Conservation (phyloP, 2,797 vertebrate genomes). For the Lithobates sylvaticus region DNA sequence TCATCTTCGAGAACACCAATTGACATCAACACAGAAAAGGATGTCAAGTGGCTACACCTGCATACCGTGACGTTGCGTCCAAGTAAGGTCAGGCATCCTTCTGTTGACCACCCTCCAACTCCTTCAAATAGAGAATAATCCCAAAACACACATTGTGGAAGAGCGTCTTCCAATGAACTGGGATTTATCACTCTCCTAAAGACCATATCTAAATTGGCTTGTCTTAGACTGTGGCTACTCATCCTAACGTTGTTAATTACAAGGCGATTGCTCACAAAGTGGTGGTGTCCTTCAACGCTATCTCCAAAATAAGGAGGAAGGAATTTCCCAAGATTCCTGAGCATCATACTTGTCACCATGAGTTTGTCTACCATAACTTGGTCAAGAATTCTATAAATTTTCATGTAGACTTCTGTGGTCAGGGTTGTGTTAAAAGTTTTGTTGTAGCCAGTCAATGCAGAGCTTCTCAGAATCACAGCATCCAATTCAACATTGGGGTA, state of each 20-base stretch:
- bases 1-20: constrained; percentile 6
- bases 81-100: constrained; percentile 71
- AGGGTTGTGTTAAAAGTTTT: constrained; percentile 59
- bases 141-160: constrained; percentile 85
- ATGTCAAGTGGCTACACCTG: constrained; percentile 79
- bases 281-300: constrained; percentile 27
- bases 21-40: constrained; percentile 86
- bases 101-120: constrained; percentile 77
- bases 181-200: not conserved
- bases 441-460: constrained; percentile 27
- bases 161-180: not conserved
- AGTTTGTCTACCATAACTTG: constrained; percentile 2
- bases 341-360: constrained; percentile 64
- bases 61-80: constrained; percentile 63
- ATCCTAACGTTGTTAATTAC: constrained; percentile 61
- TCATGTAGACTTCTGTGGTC: constrained; percentile 28
- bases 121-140: constrained; percentile 75
- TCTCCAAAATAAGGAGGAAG: constrained; percentile 61
- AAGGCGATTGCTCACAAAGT: constrained; percentile 61
- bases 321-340: constrained; percentile 61
- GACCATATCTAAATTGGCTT: constrained; percentile 62
- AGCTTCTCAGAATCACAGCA: constrained; percentile 15
- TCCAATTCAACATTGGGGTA: constrained; percentile 60
- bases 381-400: constrained; percentile 7
- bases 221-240: constrained; percentile 45